phyloP scores from a whole-genome alignment of 2,888 invertebrate genomes.

The Arrhopalites spinosus region DNA sequence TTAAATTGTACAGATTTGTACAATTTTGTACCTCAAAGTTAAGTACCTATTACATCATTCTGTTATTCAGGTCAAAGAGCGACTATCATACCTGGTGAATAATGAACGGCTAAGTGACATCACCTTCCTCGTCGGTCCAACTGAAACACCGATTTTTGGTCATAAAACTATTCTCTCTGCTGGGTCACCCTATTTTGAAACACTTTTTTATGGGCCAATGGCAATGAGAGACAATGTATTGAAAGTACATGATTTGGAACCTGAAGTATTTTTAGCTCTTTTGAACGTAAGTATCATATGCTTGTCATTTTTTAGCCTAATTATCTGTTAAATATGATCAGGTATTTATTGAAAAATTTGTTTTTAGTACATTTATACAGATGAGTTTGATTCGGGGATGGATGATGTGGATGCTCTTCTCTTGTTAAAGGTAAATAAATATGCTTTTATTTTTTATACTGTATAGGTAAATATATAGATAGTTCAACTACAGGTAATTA shows the following conservation, averaged over 20 bases:
- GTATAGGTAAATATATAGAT: no score
- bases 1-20: no score
- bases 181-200: slow-evolving; percentile 84
- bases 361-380: slow-evolving; percentile 71
- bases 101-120: slow-evolving; percentile 73
- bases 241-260: slow-evolving; percentile 80
- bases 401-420: slow-evolving; percentile 86
- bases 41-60: background rate
- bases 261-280: slow-evolving; percentile 77
- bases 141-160: slow-evolving; percentile 69
- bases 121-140: slow-evolving; percentile 75
- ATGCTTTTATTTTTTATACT: no score
- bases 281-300: slow-evolving; percentile 60
- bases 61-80: slow-evolving; percentile 67
- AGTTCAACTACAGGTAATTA: no score
- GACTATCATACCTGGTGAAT: slow-evolving; percentile 72
- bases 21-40: no score
- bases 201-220: slow-evolving; percentile 80
- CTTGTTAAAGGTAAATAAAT: slow-evolving; percentile 67
- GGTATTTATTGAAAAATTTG: background rate
- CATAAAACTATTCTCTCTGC: slow-evolving; percentile 79
- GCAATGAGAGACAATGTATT: slow-evolving; percentile 66
- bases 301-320: no score
- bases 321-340: background rate
- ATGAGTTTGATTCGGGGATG: slow-evolving; percentile 72